These are phyloP conservation scores for Atlantisia rogersi DNA, from an alignment of 2,113 vertebrate species.

Conservation along the genomic window DNA sequence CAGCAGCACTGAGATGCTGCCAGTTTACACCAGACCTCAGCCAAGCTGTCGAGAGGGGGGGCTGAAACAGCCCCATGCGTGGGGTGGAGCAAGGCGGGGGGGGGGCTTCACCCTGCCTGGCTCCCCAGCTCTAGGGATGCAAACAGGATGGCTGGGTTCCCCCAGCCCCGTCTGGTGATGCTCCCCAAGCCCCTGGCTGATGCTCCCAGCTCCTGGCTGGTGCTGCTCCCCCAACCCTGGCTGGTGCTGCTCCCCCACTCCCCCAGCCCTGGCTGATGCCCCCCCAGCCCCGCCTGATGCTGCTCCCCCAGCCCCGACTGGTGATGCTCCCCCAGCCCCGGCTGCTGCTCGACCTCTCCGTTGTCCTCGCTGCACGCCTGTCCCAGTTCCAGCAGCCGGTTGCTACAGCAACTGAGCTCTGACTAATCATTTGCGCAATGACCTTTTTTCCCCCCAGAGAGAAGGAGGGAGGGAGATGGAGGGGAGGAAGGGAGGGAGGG, in stretches of 20 bases:
- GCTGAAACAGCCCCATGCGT: not conserved
- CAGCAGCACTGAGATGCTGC: not conserved
- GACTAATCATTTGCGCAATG: slow-evolving; percentile 96
- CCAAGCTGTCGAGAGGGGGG: not conserved
- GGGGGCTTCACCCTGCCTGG: slow-evolving; percentile 43
- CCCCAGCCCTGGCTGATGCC: too few relatives aligned
- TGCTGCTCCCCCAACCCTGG: slow-evolving; percentile 81
- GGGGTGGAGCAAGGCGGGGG: not conserved
- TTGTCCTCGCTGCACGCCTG: slow-evolving; percentile 90
- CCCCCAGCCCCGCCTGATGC: too few relatives aligned
- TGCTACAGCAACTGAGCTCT: slow-evolving; percentile 92
- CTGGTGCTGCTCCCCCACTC: slow-evolving; percentile 72
- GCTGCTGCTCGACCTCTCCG: slow-evolving; percentile 89
- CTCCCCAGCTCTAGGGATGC: slow-evolving; percentile 56
- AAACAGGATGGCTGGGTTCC: slow-evolving; percentile 74
- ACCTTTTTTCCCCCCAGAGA: slow-evolving; percentile 92
- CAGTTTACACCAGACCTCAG: not conserved
- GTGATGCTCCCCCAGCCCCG: slow-evolving; percentile 80
- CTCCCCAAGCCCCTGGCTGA: slow-evolving; percentile 82
- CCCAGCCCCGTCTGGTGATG: slow-evolving; percentile 37
- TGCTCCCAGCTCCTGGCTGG: slow-evolving; percentile 61
- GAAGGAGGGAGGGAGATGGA: slow-evolving; percentile 75
- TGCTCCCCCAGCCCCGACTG: too few relatives aligned
- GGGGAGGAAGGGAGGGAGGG: slow-evolving; percentile 63
- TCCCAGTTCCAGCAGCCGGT: slow-evolving; percentile 87